Evolutionary conservation across 2,797 vertebrate genomes (phyloP), one percentile per base, ranked within the genome.

Genomic region (Anableps anableps): DNA sequence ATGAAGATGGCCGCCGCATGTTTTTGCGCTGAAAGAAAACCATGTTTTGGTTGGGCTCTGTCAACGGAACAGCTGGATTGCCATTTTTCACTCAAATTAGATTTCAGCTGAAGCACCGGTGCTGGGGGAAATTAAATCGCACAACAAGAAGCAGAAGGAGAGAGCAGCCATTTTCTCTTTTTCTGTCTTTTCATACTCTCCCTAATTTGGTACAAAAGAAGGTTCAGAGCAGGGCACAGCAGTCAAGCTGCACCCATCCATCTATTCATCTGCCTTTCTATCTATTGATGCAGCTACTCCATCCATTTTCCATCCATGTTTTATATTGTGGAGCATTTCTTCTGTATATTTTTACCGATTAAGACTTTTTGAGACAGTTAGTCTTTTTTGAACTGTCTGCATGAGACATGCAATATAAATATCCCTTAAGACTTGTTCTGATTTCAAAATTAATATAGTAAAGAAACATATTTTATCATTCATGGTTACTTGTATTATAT

Each of bases 1-100:
- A 96, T 96, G 95, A 96, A 95, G 95, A 95, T 93, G 94, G 94
- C 95, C 93, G 92, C 87, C 87, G 92, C 89, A 78, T 94, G 94
- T 96, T 95, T 95, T 85, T 91, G 92, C 92, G 87, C 88, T 95
- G 95, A 96, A 95, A 94, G 94, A 94, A 93, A 95, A 91, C 89
- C 90, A 85, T 96, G 95, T 96, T 96, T 96, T 96, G 95, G 95
- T 96, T 95, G 91, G 90, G 90, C 89, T 95, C 94, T 94, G 93
- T 96, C 95, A 95, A 95, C 94, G 93, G 95, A 96, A 96, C 96
- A 96, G 95, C 96, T 96, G 96, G 95, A 95, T 95, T 94, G 93
- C 96, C 95, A 96, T 96, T 96, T 95, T 96, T 90, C 92, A 93
- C 95, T 95, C 95, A 96, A 96, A 96, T 96, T 96, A 96, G 95